Evolutionary conservation across 2,888 invertebrate genomes (phyloP).

Genomic region (Galeruca laticollis): DNA sequence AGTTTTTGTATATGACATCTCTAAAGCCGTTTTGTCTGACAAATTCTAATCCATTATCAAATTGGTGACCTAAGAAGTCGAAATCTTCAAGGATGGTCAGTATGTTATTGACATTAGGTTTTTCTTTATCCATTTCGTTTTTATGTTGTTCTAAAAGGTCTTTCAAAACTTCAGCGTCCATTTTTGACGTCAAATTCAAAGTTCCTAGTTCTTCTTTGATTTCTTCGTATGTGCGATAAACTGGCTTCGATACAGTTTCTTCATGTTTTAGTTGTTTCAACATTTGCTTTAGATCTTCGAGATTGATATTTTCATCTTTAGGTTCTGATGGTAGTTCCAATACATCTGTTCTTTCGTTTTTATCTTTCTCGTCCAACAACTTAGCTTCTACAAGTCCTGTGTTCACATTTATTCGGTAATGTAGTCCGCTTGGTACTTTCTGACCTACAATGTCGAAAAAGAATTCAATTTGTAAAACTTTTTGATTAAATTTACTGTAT

Average conservation of each 20-base stretch:
- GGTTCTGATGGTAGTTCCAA: conserved; percentile 48
- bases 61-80: conserved; percentile 82
- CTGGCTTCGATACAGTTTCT: conserved; percentile 60
- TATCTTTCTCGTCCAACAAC: conserved; percentile 71
- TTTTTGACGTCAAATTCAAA: conserved; percentile 74
- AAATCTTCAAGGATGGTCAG: conserved; percentile 73
- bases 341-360: conserved; percentile 51
- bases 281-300: conserved; percentile 60
- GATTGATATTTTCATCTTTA: conserved; percentile 46
- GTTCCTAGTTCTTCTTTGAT: conserved; percentile 75
- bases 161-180: conserved; percentile 76
- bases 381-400: conserved; percentile 83
- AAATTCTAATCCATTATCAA: conserved; percentile 81
- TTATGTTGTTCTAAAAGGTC: conserved; percentile 70
- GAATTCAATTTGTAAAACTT: no score
- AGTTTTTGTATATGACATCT: conserved; percentile 72
- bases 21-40: conserved; percentile 74
- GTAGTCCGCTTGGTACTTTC: conserved; percentile 79
- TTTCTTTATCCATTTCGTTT: conserved; percentile 62
- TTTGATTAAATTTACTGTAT: no score
- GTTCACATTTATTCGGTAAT: conserved; percentile 80
- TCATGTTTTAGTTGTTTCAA: conserved; percentile 60
- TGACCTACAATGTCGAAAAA: conserved; percentile 71
- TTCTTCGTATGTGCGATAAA: conserved; percentile 73
- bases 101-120: conserved; percentile 63